phyloP scores from a whole-genome alignment of 92 coral and sea anemone species.

The Porites cylindrica region DNA sequence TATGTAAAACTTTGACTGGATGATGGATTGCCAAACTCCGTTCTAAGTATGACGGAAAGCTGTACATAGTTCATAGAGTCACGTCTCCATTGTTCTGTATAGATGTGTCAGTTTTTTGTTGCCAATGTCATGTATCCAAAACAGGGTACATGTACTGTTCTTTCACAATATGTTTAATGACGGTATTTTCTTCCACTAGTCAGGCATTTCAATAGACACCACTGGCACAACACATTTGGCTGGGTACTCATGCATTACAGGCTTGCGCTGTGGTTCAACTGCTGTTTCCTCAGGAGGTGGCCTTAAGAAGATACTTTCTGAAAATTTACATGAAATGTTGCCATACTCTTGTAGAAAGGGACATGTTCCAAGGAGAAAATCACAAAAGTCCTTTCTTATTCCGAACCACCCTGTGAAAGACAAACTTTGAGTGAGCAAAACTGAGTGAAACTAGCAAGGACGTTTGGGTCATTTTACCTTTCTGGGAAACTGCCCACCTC shows the following conservation, averaged over 20 bases:
- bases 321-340: conserved; percentile 94
- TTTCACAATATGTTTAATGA: background rate
- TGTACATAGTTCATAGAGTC: too few species aligned
- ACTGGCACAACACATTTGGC: conserved; percentile 89
- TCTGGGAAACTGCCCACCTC: too few species aligned
- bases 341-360: conserved; percentile 99
- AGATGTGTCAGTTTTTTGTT: background rate
- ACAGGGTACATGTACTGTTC: too few species aligned
- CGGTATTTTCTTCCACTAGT: conserved; percentile 40
- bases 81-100: background rate
- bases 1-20: too few species aligned
- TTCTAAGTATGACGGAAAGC: too few species aligned
- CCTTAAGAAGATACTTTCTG: conserved; percentile 86
- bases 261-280: conserved; percentile 81
- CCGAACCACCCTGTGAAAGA: conserved; percentile 99
- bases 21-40: too few species aligned
- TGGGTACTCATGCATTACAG: conserved; percentile 72
- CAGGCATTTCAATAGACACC: conserved; percentile 92
- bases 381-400: conserved; percentile 98
- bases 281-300: conserved; percentile 70
- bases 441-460: background rate
- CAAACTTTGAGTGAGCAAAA: background rate
- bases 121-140: background rate
- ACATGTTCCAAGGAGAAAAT: conserved; percentile 89
- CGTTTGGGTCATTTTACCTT: too few species aligned